phyloP scores from a whole-genome alignment of 2,888 invertebrate genomes.

The Chalcosyrphus nemorum region DNA sequence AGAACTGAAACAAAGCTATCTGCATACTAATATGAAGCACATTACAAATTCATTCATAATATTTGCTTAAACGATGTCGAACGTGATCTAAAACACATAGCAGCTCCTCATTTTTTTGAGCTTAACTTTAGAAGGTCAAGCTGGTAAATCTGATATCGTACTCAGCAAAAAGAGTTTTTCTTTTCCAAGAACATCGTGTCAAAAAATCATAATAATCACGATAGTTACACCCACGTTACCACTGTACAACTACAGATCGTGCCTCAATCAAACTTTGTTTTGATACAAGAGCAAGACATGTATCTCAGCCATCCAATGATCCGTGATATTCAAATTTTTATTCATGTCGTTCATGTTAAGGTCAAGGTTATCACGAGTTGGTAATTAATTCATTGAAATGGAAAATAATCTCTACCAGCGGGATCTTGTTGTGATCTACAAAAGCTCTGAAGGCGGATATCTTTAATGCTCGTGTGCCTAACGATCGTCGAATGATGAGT shows the following conservation, averaged over 20 bases:
- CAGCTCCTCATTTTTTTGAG: neutral
- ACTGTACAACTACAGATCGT: neutral
- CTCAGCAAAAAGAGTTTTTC: neutral
- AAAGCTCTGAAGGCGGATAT: neutral
- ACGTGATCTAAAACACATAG: neutral
- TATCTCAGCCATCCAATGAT: slow-evolving; percentile 8
- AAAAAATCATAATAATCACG: neutral
- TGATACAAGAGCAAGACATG: neutral
- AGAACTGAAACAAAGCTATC: neutral
- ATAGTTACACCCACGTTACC: slow-evolving; percentile 10
- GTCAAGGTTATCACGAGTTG: slow-evolving; percentile 41
- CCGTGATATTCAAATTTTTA: slow-evolving; percentile 33
- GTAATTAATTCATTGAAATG: slow-evolving; percentile 31
- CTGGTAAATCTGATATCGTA: neutral
- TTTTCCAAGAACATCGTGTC: neutral
- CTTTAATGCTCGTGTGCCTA: neutral
- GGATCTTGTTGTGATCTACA: slow-evolving; percentile 3
- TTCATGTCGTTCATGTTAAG: slow-evolving; percentile 23
- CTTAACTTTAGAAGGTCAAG: neutral
- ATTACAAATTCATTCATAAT: neutral
- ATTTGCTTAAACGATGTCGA: neutral
- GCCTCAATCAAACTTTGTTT: neutral
- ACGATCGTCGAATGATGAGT: neutral
- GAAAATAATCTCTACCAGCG: neutral
- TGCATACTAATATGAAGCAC: neutral